Base-by-base conservation (phyloP, 37 sponge, comb jelly and placozoan genomes). In the Diacarnus erythraeanus region DNA sequence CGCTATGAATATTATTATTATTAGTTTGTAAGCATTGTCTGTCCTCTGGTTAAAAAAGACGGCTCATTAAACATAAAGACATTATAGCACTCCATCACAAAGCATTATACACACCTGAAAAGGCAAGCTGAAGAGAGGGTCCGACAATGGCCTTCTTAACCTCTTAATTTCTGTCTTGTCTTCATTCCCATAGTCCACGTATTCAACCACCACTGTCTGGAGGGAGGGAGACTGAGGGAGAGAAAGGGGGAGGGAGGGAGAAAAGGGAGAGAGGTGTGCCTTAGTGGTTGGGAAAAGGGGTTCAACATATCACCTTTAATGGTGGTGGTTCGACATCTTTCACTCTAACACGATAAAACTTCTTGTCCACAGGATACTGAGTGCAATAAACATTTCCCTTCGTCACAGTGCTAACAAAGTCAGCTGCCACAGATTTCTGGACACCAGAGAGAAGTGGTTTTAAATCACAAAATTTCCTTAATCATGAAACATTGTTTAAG, bases 171-270 rank as follows among this genome's bases (percentile, higher is more conserved):
- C 76, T 15, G 69, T 42, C 15, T 60, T 34, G 37, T 80, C 76
- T 12, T 69, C 60, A 47, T 87, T 81, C 12, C 82, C 79, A 79
- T 78, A 76, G 58, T 80, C 65, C 51, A 89, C 71, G 76, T 80
- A 72, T 57, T 84, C 72, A 36, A 84, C 65, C 37, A 77, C n/a
- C n/a, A n/a, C n/a, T n/a, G n/a, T n/a, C n/a, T n/a, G n/a, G n/a
- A n/a, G n/a, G n/a, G n/a, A n/a, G n/a, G n/a, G n/a, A n/a, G n/a
- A n/a, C n/a, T n/a, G n/a, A n/a, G n/a, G n/a, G n/a, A n/a, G n/a
- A n/a, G n/a, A n/a, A n/a, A n/a, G n/a, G n/a, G n/a, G n/a, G n/a
- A n/a, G n/a, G n/a, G n/a, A n/a, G n/a, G n/a, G n/a, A n/a, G n/a
- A 9, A 71, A 39, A 71, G 39, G 15, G 73, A n/a, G n/a, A n/a